Conservation (phyloP, 2,888 invertebrate genomes). For the Epicampocera succincta region DNA sequence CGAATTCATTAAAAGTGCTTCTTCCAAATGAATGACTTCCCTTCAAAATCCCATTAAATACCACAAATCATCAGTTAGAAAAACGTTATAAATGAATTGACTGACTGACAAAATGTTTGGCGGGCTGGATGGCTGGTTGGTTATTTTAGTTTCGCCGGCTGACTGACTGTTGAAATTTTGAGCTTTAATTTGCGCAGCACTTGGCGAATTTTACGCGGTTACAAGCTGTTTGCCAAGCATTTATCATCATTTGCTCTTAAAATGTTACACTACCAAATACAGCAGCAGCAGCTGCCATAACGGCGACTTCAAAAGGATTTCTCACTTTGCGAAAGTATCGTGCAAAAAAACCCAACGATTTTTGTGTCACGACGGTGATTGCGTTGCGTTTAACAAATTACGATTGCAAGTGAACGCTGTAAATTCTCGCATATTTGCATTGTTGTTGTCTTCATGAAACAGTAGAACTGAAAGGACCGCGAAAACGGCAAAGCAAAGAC, state of each 20-base stretch:
- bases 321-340: neutral
- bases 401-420: slow-evolving; percentile 23
- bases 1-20: slow-evolving; percentile 10
- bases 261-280: slow-evolving; percentile 14
- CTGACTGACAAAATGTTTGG: neutral
- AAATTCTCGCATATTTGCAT: neutral
- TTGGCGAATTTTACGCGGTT: slow-evolving; percentile 45
- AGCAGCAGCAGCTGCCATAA: slow-evolving; percentile 2
- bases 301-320: slow-evolving; percentile 6
- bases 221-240: slow-evolving; percentile 44
- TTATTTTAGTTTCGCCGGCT: neutral
- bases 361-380: neutral
- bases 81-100: neutral
- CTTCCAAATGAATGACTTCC: slow-evolving; percentile 22
- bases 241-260: slow-evolving; percentile 44
- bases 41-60: slow-evolving; percentile 2
- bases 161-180: slow-evolving; percentile 15
- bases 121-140: neutral
- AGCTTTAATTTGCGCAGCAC: slow-evolving; percentile 21
- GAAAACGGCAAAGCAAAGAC: neutral
- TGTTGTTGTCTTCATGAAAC: slow-evolving; percentile 3
- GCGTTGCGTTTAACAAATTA: neutral
- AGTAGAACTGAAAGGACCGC: neutral
- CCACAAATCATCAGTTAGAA: slow-evolving; percentile 25
- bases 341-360: neutral